A percentile compares a stretch with the other conserved stretches of the same genome.
These are phyloP conservation scores for Polyodon spathula DNA, from an alignment of 2,113 vertebrate genomes.

Conservation along the genomic window DNA sequence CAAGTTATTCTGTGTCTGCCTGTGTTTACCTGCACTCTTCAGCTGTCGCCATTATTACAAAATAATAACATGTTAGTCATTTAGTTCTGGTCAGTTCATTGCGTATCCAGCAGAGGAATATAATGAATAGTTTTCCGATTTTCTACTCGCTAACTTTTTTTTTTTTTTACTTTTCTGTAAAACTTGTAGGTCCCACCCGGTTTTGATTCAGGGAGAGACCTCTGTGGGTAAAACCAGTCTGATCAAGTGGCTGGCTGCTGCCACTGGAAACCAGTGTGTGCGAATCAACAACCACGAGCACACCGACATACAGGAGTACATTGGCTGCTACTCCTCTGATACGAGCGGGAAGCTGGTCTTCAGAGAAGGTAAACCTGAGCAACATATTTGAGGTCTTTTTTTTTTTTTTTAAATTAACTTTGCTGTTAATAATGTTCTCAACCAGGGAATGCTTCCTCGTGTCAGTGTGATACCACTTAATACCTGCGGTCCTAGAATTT, in stretches of 20 bases:
- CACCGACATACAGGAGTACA: constrained; percentile 95
- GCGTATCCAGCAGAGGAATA: not conserved
- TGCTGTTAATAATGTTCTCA: too few species aligned
- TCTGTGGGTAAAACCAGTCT: constrained; percentile 97
- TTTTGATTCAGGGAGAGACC: constrained; percentile 90
- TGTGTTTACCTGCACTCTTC: not conserved
- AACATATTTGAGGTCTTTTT: not conserved
- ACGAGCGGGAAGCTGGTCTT: constrained; percentile 78
- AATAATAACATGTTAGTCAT: too few species aligned
- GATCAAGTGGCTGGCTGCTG: constrained; percentile 78
- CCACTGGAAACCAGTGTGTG: constrained; percentile 89
- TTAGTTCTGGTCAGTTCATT: too few species aligned
- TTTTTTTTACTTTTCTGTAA: not conserved
- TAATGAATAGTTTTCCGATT: not conserved
- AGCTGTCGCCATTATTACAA: not conserved
- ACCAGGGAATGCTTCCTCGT: too few species aligned
- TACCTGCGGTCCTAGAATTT: too few species aligned
- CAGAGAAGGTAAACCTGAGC: constrained; percentile 67
- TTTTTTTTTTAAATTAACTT: not conserved
- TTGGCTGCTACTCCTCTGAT: constrained; percentile 91
- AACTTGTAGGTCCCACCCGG: constrained; percentile 70
- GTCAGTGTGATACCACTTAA: too few species aligned
- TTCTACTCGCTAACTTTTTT: not conserved
- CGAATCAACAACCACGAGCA: constrained; percentile 97
- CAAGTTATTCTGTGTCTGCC: not conserved